Base-by-base conservation (phyloP, 2,888 invertebrate genomes). In the Sialis fuliginosa region DNA sequence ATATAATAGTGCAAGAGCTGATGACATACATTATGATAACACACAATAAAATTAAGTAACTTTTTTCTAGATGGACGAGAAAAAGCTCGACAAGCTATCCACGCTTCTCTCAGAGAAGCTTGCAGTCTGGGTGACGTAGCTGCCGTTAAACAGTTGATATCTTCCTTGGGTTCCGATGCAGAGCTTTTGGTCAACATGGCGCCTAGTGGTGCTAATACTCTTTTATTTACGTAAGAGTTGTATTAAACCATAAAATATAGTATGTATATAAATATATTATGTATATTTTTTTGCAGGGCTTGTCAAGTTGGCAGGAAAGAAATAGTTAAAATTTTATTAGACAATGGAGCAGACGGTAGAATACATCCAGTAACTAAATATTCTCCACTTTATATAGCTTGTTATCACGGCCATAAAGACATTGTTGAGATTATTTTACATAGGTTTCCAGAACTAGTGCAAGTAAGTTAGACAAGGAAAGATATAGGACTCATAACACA, bases 281-380 rank as follows among this genome's bases (percentile, higher is more conserved):
- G n/a, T 35, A 34, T 35, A 35, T 35, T 9, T 49, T 12, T 33
- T 45, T 46, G 33, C 63, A 88, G 92, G 33, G 88, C 92, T 5
- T 83, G 87, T 55, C 91, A 93, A 66, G 75, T 79, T 45, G 96
- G 95, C 0, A 77, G 80, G 52, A 76, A 79, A 34, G 77, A 80
- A 33, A 77, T 89, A 30, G 90, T 90, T 1, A 70, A 79, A 51
- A 68, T 81, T 4, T 69, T 97, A 33, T 64, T 96, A 41, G 81
- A 81, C 12, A 72, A 81, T 48, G 87, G 88, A 2, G 89, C 91
- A 0, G 92, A 93, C 67, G 88, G 90, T 1, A 75, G 91, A 46
- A 81, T 82, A 33, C 92, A 93, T 66, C 81, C 90, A 0, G 84
- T 88, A 32, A 93, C 93, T 2, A 82, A 85, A 58, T 92, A 95